Percentiles rank a stretch among this genome's conserved stretches.
Conservation (phyloP, 35 echinoderm and acorn worm genomes). For the Lytechinus pictus region DNA sequence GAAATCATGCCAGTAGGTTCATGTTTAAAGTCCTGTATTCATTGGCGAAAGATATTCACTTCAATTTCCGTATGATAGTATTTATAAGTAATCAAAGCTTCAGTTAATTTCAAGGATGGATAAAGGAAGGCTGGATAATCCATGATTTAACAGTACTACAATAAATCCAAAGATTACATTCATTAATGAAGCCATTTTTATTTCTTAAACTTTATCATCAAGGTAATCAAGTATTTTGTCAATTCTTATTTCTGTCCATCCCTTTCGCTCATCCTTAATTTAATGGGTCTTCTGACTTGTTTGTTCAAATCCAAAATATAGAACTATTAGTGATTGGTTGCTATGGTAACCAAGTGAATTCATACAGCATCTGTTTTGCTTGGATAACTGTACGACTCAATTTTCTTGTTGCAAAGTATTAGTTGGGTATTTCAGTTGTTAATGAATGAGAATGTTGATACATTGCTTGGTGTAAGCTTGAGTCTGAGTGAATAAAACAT, state of each 20-base stretch:
- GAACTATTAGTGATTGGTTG: neutral
- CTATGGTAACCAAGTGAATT: neutral
- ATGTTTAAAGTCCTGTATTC: neutral
- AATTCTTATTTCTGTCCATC: neutral
- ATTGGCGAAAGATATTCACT: neutral
- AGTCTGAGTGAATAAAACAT: no score
- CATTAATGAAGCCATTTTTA: neutral
- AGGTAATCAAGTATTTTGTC: no score
- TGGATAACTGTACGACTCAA: neutral
- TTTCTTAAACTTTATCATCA: no score
- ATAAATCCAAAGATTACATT: neutral
- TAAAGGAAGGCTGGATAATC: neutral
- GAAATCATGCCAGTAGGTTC: neutral
- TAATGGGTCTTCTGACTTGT: neutral
- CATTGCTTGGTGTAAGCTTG: no score
- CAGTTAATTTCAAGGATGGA: neutral
- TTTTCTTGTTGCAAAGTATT: neutral
- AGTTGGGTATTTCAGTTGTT: neutral
- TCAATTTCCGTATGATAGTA: neutral
- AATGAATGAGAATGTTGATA: no score
- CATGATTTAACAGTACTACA: conserved; percentile 13
- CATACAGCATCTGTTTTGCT: neutral
- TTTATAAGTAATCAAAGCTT: neutral
- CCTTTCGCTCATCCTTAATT: neutral
- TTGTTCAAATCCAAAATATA: neutral